Base-by-base conservation (phyloP, 2,888 invertebrate genomes). In the Cantharis nigra region DNA sequence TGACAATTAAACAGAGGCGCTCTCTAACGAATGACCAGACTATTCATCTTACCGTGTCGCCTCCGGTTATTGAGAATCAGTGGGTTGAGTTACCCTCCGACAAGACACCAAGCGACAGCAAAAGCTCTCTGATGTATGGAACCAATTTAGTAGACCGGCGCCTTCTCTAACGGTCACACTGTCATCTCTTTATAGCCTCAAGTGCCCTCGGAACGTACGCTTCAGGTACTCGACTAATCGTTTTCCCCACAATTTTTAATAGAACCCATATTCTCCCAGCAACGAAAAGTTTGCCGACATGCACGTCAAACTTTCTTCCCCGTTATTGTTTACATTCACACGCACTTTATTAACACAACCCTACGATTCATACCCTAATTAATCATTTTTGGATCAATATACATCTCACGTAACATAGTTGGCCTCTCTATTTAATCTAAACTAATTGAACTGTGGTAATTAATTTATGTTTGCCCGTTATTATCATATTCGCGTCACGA, bases 111-210 rank as follows among this genome's bases (percentile, higher is more conserved):
- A 81, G 81, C 80, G 85, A 85, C 84, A 84, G 84, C 83, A 85
- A 86, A 85, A 84, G 84, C 84, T 81, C 78, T 75, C 84, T 85
- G 86, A 87, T 85, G 85, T 85, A 87, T 87, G 85, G 83, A 81
- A 82, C 83, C 85, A 84, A 86, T 86, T 87, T 85, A 85, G 81
- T 82, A 84, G 82, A 81, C 83, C 83, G 85, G 84, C 84, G 83
- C 82, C 83, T 82, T 78, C 81, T 79, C 82, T 83, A 83, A 74
- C 77, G 71, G 71, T 70, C 76, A 16, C 18, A 26, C 70, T 76
- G 72, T 76, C 77, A 77, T 77, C 74, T 77, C 73, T 76, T 70
- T 75, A 30, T 63, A 16, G 26, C 65, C 70, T 49, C 67, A 11
- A 18, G 33, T 14, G 23, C 23, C 71, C 67, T 26, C 26, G 33